phyloP scores from a whole-genome alignment of 2,888 invertebrate species.

The Brachypterus glaber region DNA sequence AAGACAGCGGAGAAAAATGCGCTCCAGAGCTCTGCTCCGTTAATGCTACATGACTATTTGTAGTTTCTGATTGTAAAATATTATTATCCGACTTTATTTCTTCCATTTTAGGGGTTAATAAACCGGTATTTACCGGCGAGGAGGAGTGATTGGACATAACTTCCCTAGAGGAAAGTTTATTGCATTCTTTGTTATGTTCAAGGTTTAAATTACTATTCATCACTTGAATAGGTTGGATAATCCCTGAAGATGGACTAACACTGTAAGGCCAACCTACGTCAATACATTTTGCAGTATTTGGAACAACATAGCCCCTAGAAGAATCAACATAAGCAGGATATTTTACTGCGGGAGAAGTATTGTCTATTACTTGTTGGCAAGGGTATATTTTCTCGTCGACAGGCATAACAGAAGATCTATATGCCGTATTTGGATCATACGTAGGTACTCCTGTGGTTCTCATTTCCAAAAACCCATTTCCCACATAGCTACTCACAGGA shows the following conservation, averaged over 20 bases:
- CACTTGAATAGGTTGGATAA: slow-evolving; percentile 41
- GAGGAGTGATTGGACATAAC: slow-evolving; percentile 49
- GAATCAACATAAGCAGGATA: slow-evolving; percentile 52
- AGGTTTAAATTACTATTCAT: slow-evolving; percentile 33
- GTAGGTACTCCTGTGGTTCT: slow-evolving; percentile 52
- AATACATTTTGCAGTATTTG: slow-evolving; percentile 40
- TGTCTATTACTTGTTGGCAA: slow-evolving; percentile 48
- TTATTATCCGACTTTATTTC: slow-evolving; percentile 46
- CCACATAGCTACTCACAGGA: slow-evolving; percentile 57
- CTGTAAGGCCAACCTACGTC: slow-evolving; percentile 44
- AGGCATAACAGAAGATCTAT: slow-evolving; percentile 37
- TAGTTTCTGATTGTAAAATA: slow-evolving; percentile 25
- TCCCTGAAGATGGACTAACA: slow-evolving; percentile 42
- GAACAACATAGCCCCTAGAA: slow-evolving; percentile 46
- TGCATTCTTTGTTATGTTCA: slow-evolving; percentile 30
- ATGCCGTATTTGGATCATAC: slow-evolving; percentile 44
- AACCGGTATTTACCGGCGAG: slow-evolving; percentile 50
- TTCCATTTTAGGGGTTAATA: slow-evolving; percentile 52
- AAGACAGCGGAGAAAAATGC: slow-evolving; percentile 36
- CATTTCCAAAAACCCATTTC: slow-evolving; percentile 77
- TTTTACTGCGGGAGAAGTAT: slow-evolving; percentile 48
- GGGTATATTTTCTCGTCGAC: slow-evolving; percentile 53
- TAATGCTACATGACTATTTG: slow-evolving; percentile 25
- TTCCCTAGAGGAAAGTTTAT: slow-evolving; percentile 34
- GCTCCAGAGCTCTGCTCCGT: slow-evolving; percentile 27